phyloP scores from a whole-genome alignment of 1,140 invertebrate genomes.

The Coelopa frigida region DNA sequence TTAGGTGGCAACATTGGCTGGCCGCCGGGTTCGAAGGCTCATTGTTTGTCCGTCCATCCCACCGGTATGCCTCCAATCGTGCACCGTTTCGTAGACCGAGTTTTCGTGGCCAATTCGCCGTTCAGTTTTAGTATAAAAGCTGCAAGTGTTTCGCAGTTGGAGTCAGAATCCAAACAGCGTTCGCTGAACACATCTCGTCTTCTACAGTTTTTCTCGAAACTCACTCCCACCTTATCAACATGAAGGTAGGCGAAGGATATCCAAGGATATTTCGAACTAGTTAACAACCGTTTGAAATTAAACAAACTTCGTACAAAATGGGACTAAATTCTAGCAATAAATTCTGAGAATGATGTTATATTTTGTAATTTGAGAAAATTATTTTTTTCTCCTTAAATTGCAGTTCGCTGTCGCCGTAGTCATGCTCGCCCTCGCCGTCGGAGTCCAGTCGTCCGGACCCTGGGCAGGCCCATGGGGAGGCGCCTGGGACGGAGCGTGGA shows the following conservation, averaged over 20 bases:
- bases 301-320: too few species aligned
- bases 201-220: constrained; percentile 21
- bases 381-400: constrained; percentile 19
- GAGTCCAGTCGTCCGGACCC: constrained; percentile 31
- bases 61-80: too few species aligned
- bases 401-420: constrained; percentile 44
- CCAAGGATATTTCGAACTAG: not conserved
- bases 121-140: constrained; percentile 39
- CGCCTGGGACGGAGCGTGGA: constrained; percentile 9
- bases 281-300: too few species aligned
- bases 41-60: too few species aligned
- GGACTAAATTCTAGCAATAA: too few species aligned
- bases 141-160: constrained; percentile 40
- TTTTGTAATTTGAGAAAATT: not conserved
- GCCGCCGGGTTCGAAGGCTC: too few species aligned
- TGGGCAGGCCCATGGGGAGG: constrained; percentile 25
- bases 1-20: too few species aligned
- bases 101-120: not conserved
- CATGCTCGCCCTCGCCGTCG: constrained; percentile 43
- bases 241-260: constrained; percentile 29
- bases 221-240: constrained; percentile 32
- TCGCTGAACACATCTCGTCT: constrained; percentile 32
- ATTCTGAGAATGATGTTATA: not conserved
- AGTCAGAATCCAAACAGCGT: constrained; percentile 39
- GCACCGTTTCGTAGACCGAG: too few species aligned